These are phyloP conservation scores for Ganaspis brasiliensis DNA, from an alignment of 2,888 invertebrate genomes.

Conservation along the genomic window DNA sequence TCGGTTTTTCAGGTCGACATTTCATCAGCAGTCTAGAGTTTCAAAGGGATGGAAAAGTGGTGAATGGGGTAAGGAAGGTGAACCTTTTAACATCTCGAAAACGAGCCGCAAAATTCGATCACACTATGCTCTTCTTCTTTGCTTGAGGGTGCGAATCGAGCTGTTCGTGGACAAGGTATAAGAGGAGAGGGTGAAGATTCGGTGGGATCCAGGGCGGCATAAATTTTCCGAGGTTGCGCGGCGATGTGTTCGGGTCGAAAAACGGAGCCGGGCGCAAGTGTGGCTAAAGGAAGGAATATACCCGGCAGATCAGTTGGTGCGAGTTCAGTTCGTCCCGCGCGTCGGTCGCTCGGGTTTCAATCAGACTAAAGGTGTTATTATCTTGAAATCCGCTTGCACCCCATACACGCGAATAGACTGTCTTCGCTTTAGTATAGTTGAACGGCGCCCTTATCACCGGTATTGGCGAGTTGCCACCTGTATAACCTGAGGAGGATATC, in stretches of 20 bases:
- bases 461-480: conserved; percentile 5
- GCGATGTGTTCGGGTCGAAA: conserved; percentile 46
- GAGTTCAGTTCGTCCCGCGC: conserved; percentile 49
- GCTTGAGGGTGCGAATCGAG: conserved; percentile 37
- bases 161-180: conserved; percentile 26
- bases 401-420: conserved; percentile 17
- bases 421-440: conserved; percentile 7
- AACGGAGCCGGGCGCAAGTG: conserved; percentile 49
- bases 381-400: neutral
- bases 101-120: conserved; percentile 38
- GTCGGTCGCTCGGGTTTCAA: conserved; percentile 33
- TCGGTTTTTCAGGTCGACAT: too few species aligned
- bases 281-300: conserved; percentile 49
- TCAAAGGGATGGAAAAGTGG: neutral
- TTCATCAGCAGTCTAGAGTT: too few species aligned
- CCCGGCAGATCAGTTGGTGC: conserved; percentile 50
- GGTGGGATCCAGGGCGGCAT: conserved; percentile 39
- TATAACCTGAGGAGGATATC: conserved; percentile 28
- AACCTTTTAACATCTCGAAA: conserved; percentile 26
- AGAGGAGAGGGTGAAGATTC: neutral
- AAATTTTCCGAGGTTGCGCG: conserved; percentile 50
- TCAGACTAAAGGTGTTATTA: conserved; percentile 14
- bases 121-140: conserved; percentile 7
- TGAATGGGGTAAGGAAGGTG: neutral
- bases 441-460: conserved; percentile 10